Evolutionary conservation across 2,113 vertebrate species (phyloP).

Genomic region (Spermophilus dauricus): DNA sequence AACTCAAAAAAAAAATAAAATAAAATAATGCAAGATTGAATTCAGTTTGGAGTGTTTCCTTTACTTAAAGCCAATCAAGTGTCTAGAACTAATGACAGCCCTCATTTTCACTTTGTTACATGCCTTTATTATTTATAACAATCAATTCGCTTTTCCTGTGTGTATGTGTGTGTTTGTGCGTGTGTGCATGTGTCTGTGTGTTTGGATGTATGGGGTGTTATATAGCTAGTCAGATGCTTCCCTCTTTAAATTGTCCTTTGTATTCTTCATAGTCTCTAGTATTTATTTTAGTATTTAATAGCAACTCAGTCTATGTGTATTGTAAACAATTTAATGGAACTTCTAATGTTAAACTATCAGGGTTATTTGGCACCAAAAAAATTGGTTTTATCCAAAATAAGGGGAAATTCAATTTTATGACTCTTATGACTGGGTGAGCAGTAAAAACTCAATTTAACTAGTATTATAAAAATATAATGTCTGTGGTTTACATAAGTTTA

Average conservation of each 20-base stretch:
- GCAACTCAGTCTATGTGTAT: not conserved
- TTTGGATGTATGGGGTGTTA: not conserved
- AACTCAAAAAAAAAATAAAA: no score
- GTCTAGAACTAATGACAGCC: not conserved
- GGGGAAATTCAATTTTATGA: not conserved
- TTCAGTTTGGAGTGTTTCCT: not conserved
- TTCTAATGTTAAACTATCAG: not conserved
- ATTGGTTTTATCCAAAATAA: not conserved
- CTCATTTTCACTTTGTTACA: not conserved
- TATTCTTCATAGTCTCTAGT: not conserved
- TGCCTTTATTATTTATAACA: not conserved
- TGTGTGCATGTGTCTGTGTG: not conserved
- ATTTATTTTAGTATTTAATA: not conserved
- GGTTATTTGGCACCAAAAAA: not conserved
- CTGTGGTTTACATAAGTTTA: not conserved
- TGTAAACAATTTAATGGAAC: not conserved
- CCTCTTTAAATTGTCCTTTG: not conserved
- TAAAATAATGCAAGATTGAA: not conserved
- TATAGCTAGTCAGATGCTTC: not conserved
- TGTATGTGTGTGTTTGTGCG: not conserved
- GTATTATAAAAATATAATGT: not conserved
- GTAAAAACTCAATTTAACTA: slow-evolving; percentile 53
- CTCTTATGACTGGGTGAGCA: not conserved
- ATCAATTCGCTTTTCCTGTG: not conserved
- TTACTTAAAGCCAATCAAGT: not conserved